Evolutionary conservation across 2,797 vertebrate species (phyloP).

Genomic region (Phrynocephalus forsythii): DNA sequence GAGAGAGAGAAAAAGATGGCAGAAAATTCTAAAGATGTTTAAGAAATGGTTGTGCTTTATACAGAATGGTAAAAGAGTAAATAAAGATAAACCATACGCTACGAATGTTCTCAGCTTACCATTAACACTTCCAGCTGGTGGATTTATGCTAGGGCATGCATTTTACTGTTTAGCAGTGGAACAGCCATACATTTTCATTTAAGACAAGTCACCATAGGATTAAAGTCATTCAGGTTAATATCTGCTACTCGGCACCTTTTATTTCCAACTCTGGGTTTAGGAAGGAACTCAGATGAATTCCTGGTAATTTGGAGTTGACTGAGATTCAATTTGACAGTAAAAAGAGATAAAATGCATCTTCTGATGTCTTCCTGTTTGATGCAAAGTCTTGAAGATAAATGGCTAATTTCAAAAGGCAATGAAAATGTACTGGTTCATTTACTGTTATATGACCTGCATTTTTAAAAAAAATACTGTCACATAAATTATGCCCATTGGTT

Average conservation of each 20-base stretch:
- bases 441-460: slow-evolving; percentile 65
- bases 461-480: slow-evolving; percentile 46
- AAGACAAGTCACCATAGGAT: slow-evolving; percentile 59
- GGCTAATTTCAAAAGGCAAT: slow-evolving; percentile 73
- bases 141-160: background rate
- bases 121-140: slow-evolving; percentile 49
- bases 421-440: slow-evolving; percentile 76
- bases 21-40: slow-evolving; percentile 38
- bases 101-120: slow-evolving; percentile 31
- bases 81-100: slow-evolving; percentile 56
- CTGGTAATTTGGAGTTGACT: slow-evolving; percentile 71
- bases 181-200: slow-evolving; percentile 53
- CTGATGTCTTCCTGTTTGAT: slow-evolving; percentile 73
- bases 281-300: slow-evolving; percentile 56
- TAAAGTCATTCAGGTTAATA: slow-evolving; percentile 63
- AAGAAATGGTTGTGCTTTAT: slow-evolving; percentile 35
- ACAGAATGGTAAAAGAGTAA: slow-evolving; percentile 52
- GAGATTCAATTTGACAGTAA: slow-evolving; percentile 78
- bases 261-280: slow-evolving; percentile 29
- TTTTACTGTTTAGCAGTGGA: slow-evolving; percentile 35
- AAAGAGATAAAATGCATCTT: slow-evolving; percentile 76
- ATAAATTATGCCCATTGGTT: slow-evolving; percentile 61
- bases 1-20: background rate
- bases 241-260: slow-evolving; percentile 24
- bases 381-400: slow-evolving; percentile 63